A percentile compares a stretch with the other conserved stretches of the same genome.
phyloP scores from a whole-genome alignment of 1,140 invertebrate genomes.

The Penaeus vannamei region DNA sequence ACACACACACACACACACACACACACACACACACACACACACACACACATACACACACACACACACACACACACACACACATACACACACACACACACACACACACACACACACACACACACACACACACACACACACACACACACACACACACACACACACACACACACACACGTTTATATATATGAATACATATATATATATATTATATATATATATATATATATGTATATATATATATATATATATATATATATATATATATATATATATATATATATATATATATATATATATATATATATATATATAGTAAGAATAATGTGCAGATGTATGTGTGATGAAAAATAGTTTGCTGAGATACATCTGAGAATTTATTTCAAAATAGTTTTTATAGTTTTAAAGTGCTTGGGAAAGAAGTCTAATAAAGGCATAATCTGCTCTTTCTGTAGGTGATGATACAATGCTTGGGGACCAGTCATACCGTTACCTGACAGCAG shows the following conservation, averaged over 20 bases:
- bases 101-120: not conserved
- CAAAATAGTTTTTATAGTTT: too few species aligned
- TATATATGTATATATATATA: not conserved
- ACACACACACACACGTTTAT: not conserved
- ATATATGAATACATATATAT: not conserved
- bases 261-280: not conserved
- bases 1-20: not conserved
- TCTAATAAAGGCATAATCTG: not conserved
- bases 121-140: not conserved
- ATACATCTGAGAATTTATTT: not conserved
- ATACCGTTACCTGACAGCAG: conserved; percentile 91
- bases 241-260: conserved; percentile 25
- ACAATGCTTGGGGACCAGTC: conserved; percentile 90
- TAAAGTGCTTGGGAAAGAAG: not conserved
- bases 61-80: not conserved
- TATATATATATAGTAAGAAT: not conserved
- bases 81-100: not conserved
- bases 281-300: too few species aligned
- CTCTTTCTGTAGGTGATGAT: conserved; percentile 82
- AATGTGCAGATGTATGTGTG: not conserved
- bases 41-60: not conserved
- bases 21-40: not conserved
- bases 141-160: not conserved
- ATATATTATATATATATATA: not conserved
- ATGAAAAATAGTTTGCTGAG: not conserved